Percentiles rank a stretch among this genome's conserved stretches.
phyloP scores from a whole-genome alignment of 2,888 invertebrate species.

The Seira musarum region DNA sequence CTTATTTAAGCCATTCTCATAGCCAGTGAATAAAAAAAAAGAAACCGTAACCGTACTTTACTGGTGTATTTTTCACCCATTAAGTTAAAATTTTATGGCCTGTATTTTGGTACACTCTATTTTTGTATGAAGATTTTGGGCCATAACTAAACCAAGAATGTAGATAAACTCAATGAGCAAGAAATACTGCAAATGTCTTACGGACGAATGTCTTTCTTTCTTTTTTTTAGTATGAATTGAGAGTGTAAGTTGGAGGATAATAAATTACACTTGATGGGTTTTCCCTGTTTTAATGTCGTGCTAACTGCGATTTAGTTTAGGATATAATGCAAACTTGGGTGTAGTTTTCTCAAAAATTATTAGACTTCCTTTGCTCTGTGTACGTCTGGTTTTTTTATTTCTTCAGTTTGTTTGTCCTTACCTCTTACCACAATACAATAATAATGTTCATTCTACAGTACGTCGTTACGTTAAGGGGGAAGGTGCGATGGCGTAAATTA shows the following conservation, averaged over 20 bases:
- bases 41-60: background rate
- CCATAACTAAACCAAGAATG: background rate
- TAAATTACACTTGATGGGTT: constrained; percentile 7
- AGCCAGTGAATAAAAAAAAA: background rate
- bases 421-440: no score
- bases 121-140: background rate
- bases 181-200: constrained; percentile 5
- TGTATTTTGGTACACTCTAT: background rate
- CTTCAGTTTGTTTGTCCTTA: background rate
- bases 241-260: constrained; percentile 1
- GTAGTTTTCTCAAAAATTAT: background rate
- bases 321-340: constrained; percentile 2
- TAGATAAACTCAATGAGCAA: background rate
- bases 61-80: background rate
- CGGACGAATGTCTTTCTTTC: background rate
- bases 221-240: background rate
- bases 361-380: background rate
- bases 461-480: background rate
- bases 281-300: constrained; percentile 3
- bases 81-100: background rate
- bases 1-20: no score
- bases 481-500: background rate
- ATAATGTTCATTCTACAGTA: no score
- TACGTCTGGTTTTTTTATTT: background rate
- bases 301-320: constrained; percentile 5